Evolutionary conservation across 2,113 vertebrate genomes (phyloP).

Genomic region (Siphamia tubifer): DNA sequence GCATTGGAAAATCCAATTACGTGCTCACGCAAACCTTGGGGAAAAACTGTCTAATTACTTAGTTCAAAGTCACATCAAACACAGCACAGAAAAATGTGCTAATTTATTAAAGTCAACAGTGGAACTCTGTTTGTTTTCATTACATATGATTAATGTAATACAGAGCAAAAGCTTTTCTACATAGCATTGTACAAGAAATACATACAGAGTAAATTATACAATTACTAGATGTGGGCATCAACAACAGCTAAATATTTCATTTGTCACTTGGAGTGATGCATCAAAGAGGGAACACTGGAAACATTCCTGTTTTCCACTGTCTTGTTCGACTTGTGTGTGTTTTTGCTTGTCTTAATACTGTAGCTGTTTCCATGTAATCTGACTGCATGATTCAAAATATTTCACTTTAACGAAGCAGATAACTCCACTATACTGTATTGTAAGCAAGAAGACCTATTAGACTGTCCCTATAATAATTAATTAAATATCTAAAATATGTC

Average conservation of each 20-base stretch:
- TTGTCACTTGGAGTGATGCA: slow-evolving; percentile 19
- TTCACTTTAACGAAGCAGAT: slow-evolving; percentile 7
- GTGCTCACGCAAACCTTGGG: slow-evolving; percentile 27
- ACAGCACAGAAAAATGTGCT: slow-evolving; percentile 51
- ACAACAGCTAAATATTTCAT: slow-evolving; percentile 18
- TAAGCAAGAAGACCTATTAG: background rate
- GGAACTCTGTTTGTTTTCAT: slow-evolving; percentile 57
- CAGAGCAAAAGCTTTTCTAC: slow-evolving; percentile 20
- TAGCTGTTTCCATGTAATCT: slow-evolving; percentile 26
- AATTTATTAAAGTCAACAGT: slow-evolving; percentile 59
- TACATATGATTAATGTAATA: slow-evolving; percentile 44
- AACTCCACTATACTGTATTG: background rate
- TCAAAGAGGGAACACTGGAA: slow-evolving; percentile 20
- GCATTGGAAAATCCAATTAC: slow-evolving; percentile 65
- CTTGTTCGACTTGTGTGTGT: slow-evolving; percentile 5
- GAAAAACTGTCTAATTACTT: slow-evolving; percentile 36
- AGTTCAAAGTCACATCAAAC: slow-evolving; percentile 50
- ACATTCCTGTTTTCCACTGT: slow-evolving; percentile 24
- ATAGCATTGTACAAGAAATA: slow-evolving; percentile 6
- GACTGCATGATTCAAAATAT: background rate
- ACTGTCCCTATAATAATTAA: too few relatives aligned
- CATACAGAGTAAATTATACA: background rate
- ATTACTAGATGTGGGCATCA: slow-evolving; percentile 10
- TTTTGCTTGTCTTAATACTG: slow-evolving; percentile 4
- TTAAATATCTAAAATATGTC: too few relatives aligned